phyloP scores from a whole-genome alignment of 1,140 invertebrate genomes.

The Panonychus citri region DNA sequence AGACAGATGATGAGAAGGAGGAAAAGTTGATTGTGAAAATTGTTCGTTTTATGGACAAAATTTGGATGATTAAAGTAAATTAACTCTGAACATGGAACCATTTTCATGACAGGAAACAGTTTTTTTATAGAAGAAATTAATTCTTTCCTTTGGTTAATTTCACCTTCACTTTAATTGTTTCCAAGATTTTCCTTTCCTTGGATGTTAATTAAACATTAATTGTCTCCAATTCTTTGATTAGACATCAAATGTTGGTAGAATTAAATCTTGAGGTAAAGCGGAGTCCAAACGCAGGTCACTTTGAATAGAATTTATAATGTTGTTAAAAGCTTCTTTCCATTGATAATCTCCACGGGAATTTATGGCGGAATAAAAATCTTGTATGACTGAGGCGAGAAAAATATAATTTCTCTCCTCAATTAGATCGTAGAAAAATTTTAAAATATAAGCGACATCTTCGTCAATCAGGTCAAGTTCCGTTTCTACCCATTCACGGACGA shows the following conservation, averaged over 20 bases:
- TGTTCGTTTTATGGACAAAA: too few species aligned
- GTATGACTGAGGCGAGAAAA: background rate
- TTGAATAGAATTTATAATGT: background rate
- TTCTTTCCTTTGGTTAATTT: too few species aligned
- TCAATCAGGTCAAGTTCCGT: background rate
- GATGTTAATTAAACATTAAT: too few species aligned
- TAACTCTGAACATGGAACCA: too few species aligned
- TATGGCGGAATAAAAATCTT: background rate
- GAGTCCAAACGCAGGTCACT: background rate
- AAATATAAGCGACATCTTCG: background rate
- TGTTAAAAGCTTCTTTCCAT: background rate
- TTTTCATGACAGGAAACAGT: too few species aligned
- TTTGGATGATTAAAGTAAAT: too few species aligned
- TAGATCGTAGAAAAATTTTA: background rate
- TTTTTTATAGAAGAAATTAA: too few species aligned
- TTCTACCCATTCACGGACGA: background rate
- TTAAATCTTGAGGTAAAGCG: background rate
- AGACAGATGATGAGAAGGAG: too few species aligned
- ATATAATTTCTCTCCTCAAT: background rate
- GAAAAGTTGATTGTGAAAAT: too few species aligned
- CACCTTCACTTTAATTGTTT: too few species aligned
- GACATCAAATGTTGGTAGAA: background rate
- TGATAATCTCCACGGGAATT: background rate
- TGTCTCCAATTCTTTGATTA: too few species aligned
- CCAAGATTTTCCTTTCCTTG: too few species aligned